These are phyloP conservation scores for Regulus satrapa DNA, from an alignment of 2,113 vertebrate genomes.

Conservation along the genomic window DNA sequence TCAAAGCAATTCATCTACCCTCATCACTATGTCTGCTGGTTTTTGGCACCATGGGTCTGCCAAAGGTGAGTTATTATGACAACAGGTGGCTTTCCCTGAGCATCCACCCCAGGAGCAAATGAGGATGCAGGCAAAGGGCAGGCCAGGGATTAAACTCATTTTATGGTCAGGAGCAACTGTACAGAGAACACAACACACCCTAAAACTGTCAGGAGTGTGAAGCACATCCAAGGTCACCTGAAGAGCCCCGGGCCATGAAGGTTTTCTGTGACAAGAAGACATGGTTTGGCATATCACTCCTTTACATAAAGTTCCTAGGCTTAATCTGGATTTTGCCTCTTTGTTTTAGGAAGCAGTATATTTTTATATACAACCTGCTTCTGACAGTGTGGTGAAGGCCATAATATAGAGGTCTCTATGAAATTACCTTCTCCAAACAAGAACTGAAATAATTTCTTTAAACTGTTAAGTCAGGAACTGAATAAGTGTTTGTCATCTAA, in stretches of 20 bases:
- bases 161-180: not conserved
- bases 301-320: not conserved
- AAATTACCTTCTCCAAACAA: not conserved
- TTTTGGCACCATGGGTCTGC: not conserved
- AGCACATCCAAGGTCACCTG: not conserved
- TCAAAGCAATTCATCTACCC: not conserved
- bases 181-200: not conserved
- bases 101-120: not conserved
- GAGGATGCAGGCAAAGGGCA: too few species aligned
- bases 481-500: not conserved
- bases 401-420: not conserved
- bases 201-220: not conserved
- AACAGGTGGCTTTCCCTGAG: not conserved
- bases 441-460: not conserved
- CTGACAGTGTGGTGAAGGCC: not conserved
- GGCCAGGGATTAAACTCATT: not conserved
- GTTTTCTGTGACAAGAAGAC: not conserved
- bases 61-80: not conserved
- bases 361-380: not conserved
- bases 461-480: not conserved
- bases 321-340: not conserved
- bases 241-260: not conserved
- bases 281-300: not conserved
- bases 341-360: not conserved
- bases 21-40: rapidly evolving